Evolutionary conservation across 2,113 vertebrate genomes (phyloP), one percentile per base, ranked within the genome.

Genomic region (Engystomops pustulosus): DNA sequence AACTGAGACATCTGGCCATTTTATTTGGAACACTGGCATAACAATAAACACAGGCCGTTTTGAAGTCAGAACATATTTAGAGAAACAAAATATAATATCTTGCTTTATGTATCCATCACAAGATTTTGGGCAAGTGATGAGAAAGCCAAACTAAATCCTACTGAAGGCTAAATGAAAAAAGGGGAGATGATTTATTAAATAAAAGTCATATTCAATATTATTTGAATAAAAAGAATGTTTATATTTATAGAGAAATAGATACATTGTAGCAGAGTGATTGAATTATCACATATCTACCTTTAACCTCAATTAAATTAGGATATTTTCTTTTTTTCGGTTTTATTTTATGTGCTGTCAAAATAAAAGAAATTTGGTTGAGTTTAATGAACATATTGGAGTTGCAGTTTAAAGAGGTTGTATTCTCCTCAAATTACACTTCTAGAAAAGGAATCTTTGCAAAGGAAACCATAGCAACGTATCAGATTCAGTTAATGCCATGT

Each of bases 1-100:
- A 80, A 80, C 60, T n/a, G 41, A 68, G 79, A 80, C 79, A 80
- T 68, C 62, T 80, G 79, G 79, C 51, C 58, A 69, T 69, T 80
- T 80, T 80, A 80, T 69, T 9, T 47, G 30, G 60, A 80, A 49
- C 60, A 67, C 6, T 49, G 41, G 41, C 41, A 34, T 68, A 45
- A 80, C 23, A 49, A 67, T 80, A 80, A 80, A 80, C 25, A 45
- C 10, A 79, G 30, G n/a, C 72, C 36, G 32, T 55, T 55, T 77
- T 77, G 20, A 36, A 41, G n/a, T 58, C 75, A 77, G 53, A 77
- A 30, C 75, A 77, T 77, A 77, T 77, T 77, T 77, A 58, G 51
- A 9, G 34, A 58, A 58, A 58, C 30, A 77, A 77, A 77, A 77
- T 38, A 25, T 60, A 20, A 41, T 36, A 25, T 77, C 20, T 77